Evolutionary conservation across 37 sponge, comb jelly and placozoan genomes (phyloP), one percentile per base, ranked within the genome.

Genomic region (Chondrosia reniformis): DNA sequence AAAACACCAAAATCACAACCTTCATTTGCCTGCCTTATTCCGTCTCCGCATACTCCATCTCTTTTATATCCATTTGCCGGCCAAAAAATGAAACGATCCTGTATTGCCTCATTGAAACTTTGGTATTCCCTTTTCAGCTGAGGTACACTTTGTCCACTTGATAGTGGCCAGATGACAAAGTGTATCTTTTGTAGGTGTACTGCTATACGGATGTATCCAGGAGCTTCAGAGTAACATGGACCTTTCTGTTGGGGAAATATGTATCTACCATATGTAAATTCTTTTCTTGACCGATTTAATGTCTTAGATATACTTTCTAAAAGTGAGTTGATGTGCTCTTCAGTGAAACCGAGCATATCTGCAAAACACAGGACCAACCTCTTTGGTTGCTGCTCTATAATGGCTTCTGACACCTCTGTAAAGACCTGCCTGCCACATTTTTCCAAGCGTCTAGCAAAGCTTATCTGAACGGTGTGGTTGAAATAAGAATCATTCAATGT

Each of bases 21-120:
- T 55, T 91, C 91, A 43, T 69, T 80, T 0, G 84, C 84, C 13
- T 91, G 81, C 40, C 87, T 76, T 19, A 37, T 5, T 0, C 91
- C 91, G 67, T 91, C 80, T 0, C 91, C 91, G 77, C 91, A 91
- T 17, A 30, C 22, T 17, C 72, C 72, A 15, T 1, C 3, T 1
- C 40, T 24, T 21, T 34, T 9, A 39, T 38, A 39, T 4, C 2
- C 2, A 4, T 6, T 13, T 40, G 72, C 25, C 24, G 41, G 19
- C 72, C 72, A 69, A 19, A 4, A 13, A 32, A 7, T 64, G 66
- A 4, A 27, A 19, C 32, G 32, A 56, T 28, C 15, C 58, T 28
- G 27, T 28, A 28, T 49, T 49, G 54, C 15, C 54, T 17, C n/a
- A 36, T 64, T n/a, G 31, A 10, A 5, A 69, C 22, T 69, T 2